Base-by-base conservation (phyloP, 2,113 vertebrate species). In the Onychostoma macrolepis region DNA sequence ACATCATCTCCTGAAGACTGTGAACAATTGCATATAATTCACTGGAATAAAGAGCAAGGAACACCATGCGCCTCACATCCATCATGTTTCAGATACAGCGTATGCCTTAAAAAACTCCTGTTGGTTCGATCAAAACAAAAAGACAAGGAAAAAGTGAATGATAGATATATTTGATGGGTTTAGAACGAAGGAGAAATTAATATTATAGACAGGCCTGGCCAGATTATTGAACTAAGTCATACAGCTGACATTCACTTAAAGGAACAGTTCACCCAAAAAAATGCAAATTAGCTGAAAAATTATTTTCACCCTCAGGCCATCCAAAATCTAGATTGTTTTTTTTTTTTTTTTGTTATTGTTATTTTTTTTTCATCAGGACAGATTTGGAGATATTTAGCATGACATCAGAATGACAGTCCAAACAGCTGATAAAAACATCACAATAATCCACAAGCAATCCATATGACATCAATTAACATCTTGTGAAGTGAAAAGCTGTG, bases 1-100 rank as follows among this genome's bases (percentile, higher is more conserved):
- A 90, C 86, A 86, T 91, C 86, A 89, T 45, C 76, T 78, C 41
- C 24, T 53, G 80, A 79, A 74, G 82, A 82, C 85, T 69, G 17
- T 9, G 28, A 50, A 36, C 13, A 67, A 67, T 65, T 65, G 15
- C 63, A 33, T 81, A 41, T 30, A 82, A 67, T 48, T 83, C 8
- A 69, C 5, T 69, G n/a, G 9, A 50, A 50, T 58, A 61, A 45
- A 5, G 17, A 11, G n/a, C 2, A 45, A 28, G 36, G 17, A 83
- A 69, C 4, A 30, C n/a, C 41, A 48, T 3, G 28, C 7, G 0
- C 26, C 28, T 78, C 76, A 78, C 28, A 78, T 78, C 75, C 45
- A 53, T 78, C 28, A 53, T 33, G 13, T 50, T 30, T 33, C 13
- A 78, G 76, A 8, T 33, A 78, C 10, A 53, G 48, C 2, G 1